phyloP scores from a whole-genome alignment of 2,888 invertebrate species.

The Xiphydria camelus region DNA sequence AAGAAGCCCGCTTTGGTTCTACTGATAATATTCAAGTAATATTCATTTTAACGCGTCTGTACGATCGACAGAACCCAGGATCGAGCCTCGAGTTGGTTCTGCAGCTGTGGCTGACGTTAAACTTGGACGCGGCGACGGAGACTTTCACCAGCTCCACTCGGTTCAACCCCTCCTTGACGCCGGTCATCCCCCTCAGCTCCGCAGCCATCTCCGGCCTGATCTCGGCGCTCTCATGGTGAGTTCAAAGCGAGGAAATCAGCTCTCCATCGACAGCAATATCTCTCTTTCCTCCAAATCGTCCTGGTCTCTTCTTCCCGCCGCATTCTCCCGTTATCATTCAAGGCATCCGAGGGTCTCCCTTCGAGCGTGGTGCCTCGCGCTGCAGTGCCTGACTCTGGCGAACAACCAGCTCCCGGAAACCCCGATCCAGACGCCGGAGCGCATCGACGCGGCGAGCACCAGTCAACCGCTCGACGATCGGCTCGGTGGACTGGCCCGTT shows the following conservation, averaged over 20 bases:
- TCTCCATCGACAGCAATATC: too few species aligned
- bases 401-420: slow-evolving; percentile 64
- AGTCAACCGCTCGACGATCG: slow-evolving; percentile 46
- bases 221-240: slow-evolving; percentile 66
- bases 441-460: slow-evolving; percentile 43
- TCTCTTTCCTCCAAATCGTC: too few species aligned
- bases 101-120: slow-evolving; percentile 85
- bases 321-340: too few species aligned
- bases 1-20: too few species aligned
- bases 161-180: slow-evolving; percentile 64
- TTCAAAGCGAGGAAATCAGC: too few species aligned
- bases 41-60: too few species aligned
- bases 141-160: slow-evolving; percentile 49
- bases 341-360: slow-evolving; percentile 69
- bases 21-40: too few species aligned
- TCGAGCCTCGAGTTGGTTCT: slow-evolving; percentile 81
- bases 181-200: slow-evolving; percentile 68
- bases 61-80: slow-evolving; percentile 68
- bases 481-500: slow-evolving; percentile 65
- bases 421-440: slow-evolving; percentile 28
- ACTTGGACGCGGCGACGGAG: slow-evolving; percentile 65
- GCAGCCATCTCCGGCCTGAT: slow-evolving; percentile 70
- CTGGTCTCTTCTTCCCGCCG: too few species aligned
- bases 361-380: slow-evolving; percentile 77
- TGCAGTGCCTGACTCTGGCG: slow-evolving; percentile 75